phyloP scores from a whole-genome alignment of 1,140 invertebrate species.

The Kradibia gibbosae region DNA sequence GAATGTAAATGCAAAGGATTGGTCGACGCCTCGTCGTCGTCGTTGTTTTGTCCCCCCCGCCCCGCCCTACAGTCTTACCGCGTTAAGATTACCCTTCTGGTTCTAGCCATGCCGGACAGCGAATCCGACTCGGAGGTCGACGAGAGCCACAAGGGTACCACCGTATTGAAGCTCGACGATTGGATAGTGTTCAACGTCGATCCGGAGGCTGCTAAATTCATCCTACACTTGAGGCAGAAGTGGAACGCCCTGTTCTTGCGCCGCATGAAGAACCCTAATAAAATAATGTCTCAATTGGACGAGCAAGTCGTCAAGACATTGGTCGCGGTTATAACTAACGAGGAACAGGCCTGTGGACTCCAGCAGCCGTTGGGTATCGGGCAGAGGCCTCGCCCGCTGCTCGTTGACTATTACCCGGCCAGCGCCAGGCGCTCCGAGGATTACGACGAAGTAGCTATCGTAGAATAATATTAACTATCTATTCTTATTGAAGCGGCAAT shows the following conservation, averaged over 20 bases:
- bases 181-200: conserved; percentile 86
- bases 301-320: conserved; percentile 81
- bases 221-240: conserved; percentile 83
- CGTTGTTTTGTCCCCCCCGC: no score
- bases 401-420: conserved; percentile 73
- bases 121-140: conserved; percentile 78
- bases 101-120: conserved; percentile 66
- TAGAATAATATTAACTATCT: neutral
- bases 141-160: conserved; percentile 76
- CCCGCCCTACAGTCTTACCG: no score
- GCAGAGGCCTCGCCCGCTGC: conserved; percentile 80
- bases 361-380: conserved; percentile 84
- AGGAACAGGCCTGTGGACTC: conserved; percentile 81
- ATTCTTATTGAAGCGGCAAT: neutral
- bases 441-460: conserved; percentile 32
- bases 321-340: conserved; percentile 79
- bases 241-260: conserved; percentile 84
- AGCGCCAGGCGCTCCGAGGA: conserved; percentile 65
- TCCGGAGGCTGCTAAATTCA: conserved; percentile 78
- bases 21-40: no score
- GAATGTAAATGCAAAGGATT: conserved; percentile 69
- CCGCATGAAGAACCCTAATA: conserved; percentile 81
- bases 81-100: no score
- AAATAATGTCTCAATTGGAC: conserved; percentile 78
- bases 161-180: conserved; percentile 81